Evolutionary conservation across 1,140 invertebrate genomes (phyloP), one percentile per base, ranked within the genome.

Genomic region (Pristionchus pacificus): DNA sequence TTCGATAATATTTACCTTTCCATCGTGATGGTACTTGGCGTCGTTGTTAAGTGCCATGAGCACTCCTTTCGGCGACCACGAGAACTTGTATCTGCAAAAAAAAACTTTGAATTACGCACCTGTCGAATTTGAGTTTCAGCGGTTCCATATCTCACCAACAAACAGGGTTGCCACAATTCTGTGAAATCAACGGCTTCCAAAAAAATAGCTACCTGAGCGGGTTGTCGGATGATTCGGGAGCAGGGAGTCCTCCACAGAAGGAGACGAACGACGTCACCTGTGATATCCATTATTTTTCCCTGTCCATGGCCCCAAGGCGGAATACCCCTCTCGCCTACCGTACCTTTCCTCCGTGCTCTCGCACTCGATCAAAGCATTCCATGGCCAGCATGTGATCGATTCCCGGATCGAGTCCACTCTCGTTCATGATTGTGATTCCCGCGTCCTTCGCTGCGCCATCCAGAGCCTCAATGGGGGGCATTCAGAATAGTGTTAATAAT

Each of bases 301-400:
- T n/a, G n/a, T n/a, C n/a, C n/a, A n/a, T n/a, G n/a, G 67, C 24
- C 55, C 19, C 31, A 60, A 6, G 14, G 67, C n/a, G 55, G 19
- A 25, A 65, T 27, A 65, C 33, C 67, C n/a, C n/a, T n/a, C n/a
- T 10, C 38, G 38, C 6, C 6, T 49, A 49, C n/a, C 71, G 64
- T 68, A 88, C 87, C 80, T 87, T 88, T 65, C 88, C 88, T 13
- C 86, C 95, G 84, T 86, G 90, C 85, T 87, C 88, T 84, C 88
- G 91, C 84, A 89, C 89, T 78, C 95, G 90, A 83, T 98, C 93
- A 75, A 99, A 96, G 83, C 92, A 95, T 84, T 99, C 93, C 85
- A 98, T 89, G 0, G 97, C 97, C 61, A 99, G 84, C 60, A 99
- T 87, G 85, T 99, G 97, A 85, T 99, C 97, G 75, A 99, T 91